phyloP scores from a whole-genome alignment of 2,797 vertebrate species.

The Gallirallus australis region DNA sequence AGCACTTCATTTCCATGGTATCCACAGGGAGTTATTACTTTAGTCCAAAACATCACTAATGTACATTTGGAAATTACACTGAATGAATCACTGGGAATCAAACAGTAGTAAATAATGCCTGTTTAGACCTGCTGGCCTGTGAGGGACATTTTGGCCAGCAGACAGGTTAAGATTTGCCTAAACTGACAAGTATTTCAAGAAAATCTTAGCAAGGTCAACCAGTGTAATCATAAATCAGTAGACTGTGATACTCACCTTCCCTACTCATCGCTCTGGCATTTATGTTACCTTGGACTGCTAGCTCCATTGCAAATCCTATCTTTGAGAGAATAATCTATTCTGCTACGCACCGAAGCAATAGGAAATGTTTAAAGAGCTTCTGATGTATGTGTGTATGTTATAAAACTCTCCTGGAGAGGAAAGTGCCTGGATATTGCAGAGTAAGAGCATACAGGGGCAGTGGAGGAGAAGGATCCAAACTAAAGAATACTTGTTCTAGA shows the following conservation, averaged over 20 bases:
- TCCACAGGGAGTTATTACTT: conserved; percentile 4
- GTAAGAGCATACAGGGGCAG: neutral
- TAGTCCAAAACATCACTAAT: neutral
- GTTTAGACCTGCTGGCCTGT: neutral
- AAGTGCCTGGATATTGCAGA: neutral
- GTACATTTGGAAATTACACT: neutral
- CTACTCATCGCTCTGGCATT: neutral
- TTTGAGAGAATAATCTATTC: conserved; percentile 1
- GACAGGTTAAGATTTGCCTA: neutral
- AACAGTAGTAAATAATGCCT: neutral
- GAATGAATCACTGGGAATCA: neutral
- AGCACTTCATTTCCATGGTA: neutral
- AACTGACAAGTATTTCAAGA: neutral
- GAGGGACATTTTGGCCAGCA: neutral
- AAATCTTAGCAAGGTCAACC: neutral
- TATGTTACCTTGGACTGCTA: neutral
- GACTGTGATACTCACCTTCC: neutral
- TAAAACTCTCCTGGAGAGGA: neutral
- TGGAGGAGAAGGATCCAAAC: neutral
- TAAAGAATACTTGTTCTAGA: neutral
- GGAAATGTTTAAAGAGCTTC: conserved; percentile 14
- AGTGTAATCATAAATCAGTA: neutral
- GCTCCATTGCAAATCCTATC: neutral
- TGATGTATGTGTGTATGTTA: neutral
- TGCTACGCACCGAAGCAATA: neutral